Evolutionary conservation across 2,888 invertebrate species (phyloP).

Genomic region (Encarsia formosa): DNA sequence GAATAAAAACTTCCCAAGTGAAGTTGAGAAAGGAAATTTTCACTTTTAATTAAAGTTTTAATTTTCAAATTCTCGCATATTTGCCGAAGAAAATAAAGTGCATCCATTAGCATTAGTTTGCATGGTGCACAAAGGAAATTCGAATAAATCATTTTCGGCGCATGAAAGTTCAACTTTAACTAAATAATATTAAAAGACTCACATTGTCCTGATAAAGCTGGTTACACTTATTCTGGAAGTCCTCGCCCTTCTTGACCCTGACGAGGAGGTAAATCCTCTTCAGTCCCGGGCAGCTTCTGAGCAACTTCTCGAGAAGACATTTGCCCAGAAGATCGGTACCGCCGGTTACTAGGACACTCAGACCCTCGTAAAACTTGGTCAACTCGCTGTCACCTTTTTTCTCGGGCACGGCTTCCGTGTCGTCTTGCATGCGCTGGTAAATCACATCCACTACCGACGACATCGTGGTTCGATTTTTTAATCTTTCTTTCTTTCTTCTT

Average conservation of each 20-base stretch:
- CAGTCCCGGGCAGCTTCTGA: conserved; percentile 29
- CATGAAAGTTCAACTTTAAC: too few relatives aligned
- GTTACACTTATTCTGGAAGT: conserved; percentile 24
- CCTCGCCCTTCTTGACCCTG: conserved; percentile 21
- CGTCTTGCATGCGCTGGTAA: conserved; percentile 16
- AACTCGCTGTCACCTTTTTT: conserved; percentile 29
- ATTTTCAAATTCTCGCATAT: too few relatives aligned
- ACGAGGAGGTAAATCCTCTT: conserved; percentile 29
- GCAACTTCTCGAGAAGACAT: conserved; percentile 31
- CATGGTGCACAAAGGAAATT: too few relatives aligned
- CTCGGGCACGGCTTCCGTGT: conserved; percentile 5
- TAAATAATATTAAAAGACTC: too few relatives aligned
- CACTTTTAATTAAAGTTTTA: too few relatives aligned
- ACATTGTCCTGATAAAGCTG: conserved; percentile 28
- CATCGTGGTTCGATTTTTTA: too few relatives aligned
- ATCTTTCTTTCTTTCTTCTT: not conserved
- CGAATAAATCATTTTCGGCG: too few relatives aligned
- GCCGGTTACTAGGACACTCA: conserved; percentile 30
- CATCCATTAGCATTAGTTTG: too few relatives aligned
- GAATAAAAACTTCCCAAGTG: too few relatives aligned
- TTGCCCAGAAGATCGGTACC: conserved; percentile 31
- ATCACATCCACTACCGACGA: conserved; percentile 13
- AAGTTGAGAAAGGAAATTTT: too few relatives aligned
- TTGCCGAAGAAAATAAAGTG: too few relatives aligned
- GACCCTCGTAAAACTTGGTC: conserved; percentile 26